A percentile compares a stretch with the other conserved stretches of the same genome.
Conservation (phyloP, 1,140 invertebrate genomes). For the Trachymyrmex cornetzi region DNA sequence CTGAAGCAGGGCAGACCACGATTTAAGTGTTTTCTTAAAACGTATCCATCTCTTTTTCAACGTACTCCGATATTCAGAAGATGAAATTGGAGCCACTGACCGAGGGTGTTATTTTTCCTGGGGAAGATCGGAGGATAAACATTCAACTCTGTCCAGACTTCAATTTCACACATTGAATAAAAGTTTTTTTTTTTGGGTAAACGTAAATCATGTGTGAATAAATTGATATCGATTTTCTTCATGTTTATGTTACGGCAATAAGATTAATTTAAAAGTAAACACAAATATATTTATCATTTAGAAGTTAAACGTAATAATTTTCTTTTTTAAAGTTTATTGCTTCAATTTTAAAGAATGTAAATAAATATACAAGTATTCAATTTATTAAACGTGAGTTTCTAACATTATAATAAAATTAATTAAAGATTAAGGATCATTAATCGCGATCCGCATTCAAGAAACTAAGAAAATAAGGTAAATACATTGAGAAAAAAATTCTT, state of each 20-base stretch:
- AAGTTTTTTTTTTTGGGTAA: neutral
- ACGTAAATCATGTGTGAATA: neutral
- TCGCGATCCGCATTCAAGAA: neutral
- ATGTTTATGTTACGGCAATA: neutral
- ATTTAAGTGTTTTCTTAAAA: constrained; percentile 71
- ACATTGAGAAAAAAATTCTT: no score
- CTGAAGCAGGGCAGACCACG: constrained; percentile 30
- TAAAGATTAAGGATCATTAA: neutral
- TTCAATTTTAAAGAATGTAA: neutral
- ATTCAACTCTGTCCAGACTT: constrained; percentile 46
- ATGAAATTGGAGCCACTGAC: constrained; percentile 72
- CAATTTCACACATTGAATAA: constrained; percentile 23
- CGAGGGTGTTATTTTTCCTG: constrained; percentile 68
- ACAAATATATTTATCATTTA: neutral
- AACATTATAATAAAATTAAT: neutral
- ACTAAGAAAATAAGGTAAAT: no score
- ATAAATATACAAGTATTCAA: neutral
- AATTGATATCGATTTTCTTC: neutral
- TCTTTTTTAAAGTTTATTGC: neutral
- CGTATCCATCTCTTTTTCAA: constrained; percentile 65
- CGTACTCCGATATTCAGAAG: constrained; percentile 41
- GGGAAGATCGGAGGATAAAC: constrained; percentile 69
- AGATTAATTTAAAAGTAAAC: constrained; percentile 25
- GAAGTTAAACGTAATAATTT: neutral
- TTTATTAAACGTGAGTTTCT: neutral